Evolutionary conservation across 2,113 vertebrate species (phyloP).

Genomic region (Fregetta grallaria): DNA sequence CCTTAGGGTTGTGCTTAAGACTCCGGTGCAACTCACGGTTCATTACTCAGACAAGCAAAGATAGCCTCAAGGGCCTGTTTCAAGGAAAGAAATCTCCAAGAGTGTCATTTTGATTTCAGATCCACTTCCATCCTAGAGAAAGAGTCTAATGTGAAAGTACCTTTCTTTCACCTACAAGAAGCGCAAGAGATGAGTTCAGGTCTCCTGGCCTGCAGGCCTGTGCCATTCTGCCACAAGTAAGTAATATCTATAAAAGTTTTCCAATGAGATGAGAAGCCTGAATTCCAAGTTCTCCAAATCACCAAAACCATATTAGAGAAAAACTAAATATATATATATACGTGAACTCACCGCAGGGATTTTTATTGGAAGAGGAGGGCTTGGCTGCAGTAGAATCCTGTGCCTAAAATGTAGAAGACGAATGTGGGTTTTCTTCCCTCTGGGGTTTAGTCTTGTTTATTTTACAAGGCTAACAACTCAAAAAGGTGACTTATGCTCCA

Average conservation of each 20-base stretch:
- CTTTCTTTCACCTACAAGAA: background rate
- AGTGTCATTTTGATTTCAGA: background rate
- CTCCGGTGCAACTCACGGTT: background rate
- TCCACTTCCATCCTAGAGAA: background rate
- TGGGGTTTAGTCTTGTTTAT: background rate
- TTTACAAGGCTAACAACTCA: background rate
- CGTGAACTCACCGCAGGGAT: background rate
- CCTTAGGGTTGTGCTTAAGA: background rate
- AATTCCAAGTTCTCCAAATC: background rate
- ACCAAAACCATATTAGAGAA: background rate
- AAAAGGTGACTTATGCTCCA: background rate
- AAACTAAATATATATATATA: background rate
- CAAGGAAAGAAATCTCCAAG: background rate
- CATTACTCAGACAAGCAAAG: background rate
- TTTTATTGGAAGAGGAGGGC: background rate
- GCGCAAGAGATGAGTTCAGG: background rate
- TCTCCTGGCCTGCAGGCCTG: background rate
- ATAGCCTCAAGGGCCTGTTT: background rate
- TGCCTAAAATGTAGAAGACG: background rate
- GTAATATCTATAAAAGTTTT: background rate
- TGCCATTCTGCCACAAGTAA: background rate
- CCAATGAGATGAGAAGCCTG: accelerated
- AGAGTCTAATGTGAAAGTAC: background rate
- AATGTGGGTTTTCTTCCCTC: background rate
- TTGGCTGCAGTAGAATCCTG: background rate